phyloP scores from a whole-genome alignment of 2,888 invertebrate species.

The Rhagonycha lutea region DNA sequence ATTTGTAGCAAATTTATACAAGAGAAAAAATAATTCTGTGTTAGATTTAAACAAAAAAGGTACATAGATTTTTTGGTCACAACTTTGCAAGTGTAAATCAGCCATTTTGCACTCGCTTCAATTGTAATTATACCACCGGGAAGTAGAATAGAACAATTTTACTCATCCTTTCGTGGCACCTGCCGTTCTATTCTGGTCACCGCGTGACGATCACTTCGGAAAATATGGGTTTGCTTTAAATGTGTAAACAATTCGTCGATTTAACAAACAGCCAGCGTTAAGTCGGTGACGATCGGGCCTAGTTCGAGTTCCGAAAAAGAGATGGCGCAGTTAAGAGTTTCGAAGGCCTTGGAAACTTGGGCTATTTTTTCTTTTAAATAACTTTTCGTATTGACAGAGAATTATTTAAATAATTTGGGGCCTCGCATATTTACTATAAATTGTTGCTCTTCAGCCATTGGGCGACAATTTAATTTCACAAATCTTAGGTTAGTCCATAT shows the following conservation, averaged over 20 bases:
- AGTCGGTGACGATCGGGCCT: background rate
- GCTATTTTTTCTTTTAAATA: background rate
- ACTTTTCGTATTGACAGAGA: background rate
- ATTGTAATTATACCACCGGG: background rate
- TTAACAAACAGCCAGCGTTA: background rate
- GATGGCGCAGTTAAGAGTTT: background rate
- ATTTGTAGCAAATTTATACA: slow-evolving; percentile 21
- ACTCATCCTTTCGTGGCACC: background rate
- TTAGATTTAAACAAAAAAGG: background rate
- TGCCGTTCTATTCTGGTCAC: background rate
- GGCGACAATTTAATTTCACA: background rate
- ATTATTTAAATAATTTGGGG: background rate
- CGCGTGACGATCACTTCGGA: background rate
- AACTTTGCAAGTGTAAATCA: background rate
- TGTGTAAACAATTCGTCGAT: background rate
- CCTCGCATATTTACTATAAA: background rate
- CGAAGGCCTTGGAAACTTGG: background rate
- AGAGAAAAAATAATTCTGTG: background rate
- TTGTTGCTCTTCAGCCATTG: background rate
- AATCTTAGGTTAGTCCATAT: background rate
- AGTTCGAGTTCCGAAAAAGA: background rate
- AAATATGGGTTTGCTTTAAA: background rate
- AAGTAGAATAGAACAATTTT: background rate
- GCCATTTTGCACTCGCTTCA: slow-evolving; percentile 1
- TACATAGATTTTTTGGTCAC: background rate